These are phyloP conservation scores for Tanypteryx hageni DNA, from an alignment of 2,888 invertebrate genomes.

Conservation along the genomic window DNA sequence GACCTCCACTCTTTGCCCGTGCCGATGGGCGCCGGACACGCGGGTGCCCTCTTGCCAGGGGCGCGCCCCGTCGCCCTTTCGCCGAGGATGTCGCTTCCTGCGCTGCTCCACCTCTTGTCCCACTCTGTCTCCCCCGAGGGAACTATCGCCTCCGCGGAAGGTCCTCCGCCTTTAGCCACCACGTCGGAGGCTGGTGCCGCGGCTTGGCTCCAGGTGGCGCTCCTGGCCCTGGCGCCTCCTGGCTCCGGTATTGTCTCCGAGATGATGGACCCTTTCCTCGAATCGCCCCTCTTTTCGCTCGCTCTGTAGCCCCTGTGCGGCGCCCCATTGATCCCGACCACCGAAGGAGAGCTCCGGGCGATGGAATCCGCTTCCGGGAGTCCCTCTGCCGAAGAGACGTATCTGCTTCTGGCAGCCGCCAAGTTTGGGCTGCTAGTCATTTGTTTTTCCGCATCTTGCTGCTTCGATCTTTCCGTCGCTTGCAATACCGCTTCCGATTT, in stretches of 20 bases:
- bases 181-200: background rate
- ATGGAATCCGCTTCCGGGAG: background rate
- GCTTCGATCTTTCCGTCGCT: background rate
- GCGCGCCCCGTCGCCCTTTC: background rate
- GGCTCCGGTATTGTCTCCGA: conserved; percentile 4
- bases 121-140: conserved; percentile 15
- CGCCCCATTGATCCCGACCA: background rate
- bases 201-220: conserved; percentile 47
- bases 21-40: background rate
- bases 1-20: conserved; percentile 38
- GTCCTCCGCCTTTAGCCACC: background rate
- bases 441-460: background rate
- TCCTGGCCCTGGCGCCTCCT: conserved; percentile 8
- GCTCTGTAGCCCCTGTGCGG: background rate
- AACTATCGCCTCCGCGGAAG: background rate
- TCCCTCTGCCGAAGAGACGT: background rate
- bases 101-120: conserved; percentile 55
- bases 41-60: background rate
- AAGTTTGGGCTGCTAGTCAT: conserved; percentile 41
- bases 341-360: background rate
- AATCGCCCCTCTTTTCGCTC: background rate
- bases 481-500: conserved; percentile 46
- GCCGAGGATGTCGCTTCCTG: conserved; percentile 12
- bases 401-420: background rate
- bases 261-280: conserved; percentile 35